Base-by-base conservation (phyloP, 2,113 vertebrate genomes). In the Halichoeres trimaculatus region DNA sequence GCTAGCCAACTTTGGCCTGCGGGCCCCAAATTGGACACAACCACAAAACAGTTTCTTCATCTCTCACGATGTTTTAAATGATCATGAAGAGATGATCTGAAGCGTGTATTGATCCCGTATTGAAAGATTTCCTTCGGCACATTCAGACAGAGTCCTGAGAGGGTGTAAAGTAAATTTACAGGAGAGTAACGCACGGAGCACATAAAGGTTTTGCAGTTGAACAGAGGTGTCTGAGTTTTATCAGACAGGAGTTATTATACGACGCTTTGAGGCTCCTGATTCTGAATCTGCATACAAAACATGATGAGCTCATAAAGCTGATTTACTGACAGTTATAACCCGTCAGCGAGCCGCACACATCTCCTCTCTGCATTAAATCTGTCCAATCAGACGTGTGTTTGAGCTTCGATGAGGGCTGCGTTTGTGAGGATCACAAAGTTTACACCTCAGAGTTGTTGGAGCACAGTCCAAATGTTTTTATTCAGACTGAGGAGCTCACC, bases 251-350 rank as follows among this genome's bases (percentile, higher is more conserved):
- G 63, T 41, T 5, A 19, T 12, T 34, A 4, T 19, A 8, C 8
- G 51, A 17, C 10, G 1, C 12, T 38, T 70, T 55, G 60, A 53
- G 26, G 69, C 26, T 35, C 24, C n/a, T 48, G 26, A 45, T 23
- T 13, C 24, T 54, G 53, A 53, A 30, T 13, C 24, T 54, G 53
- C 64, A 45, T 26, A n/a, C 43, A 22, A 59, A 75, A 65, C 47
- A 38, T 17, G 34, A 52, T 7, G 34, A 11, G 65, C 58, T 58
- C 56, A 54, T 69, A 48, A 69, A 61, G 1, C 1, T 40, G 64
- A 76, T 69, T 62, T 40, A 56, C 38, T 53, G 40, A 40, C 59
- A 38, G 50, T 64, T 50, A 55, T 41, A 70, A 61, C 26, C 23
- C 34, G 40, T 38, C 34, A 55, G 43, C 35, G 41, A 55, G 62